Evolutionary conservation across 1,140 invertebrate species (phyloP), one percentile per base, ranked within the genome.

Genomic region (Drosophila triauraria): DNA sequence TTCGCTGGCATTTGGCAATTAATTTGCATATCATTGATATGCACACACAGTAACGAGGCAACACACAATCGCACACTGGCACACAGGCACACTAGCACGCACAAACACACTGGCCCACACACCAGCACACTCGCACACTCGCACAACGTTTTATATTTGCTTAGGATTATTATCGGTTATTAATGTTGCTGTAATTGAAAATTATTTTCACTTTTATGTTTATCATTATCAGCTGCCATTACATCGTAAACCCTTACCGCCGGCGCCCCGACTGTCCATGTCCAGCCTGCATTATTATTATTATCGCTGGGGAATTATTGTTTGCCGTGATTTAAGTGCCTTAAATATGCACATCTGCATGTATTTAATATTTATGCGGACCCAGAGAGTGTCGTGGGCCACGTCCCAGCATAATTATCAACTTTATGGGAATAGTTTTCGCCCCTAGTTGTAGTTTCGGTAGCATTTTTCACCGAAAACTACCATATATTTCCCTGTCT

Each of bases 161-260:
- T 90, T 90, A 90, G 85, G 85, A 90, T 90, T 90, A 90, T 90
- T 90, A 90, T 90, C 85, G 85, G 85, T 90, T 90, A 90, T 90
- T 90, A 90, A 90, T 90, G 85, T 85, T 80, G 81, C 86, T 91
- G 82, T 90, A 90, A 90, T 90, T 90, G 85, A 90, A 90, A 90
- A 90, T 90, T 90, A 90, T 90, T 90, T 90, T 90, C 85, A 90
- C 85, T 90, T 90, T 90, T 90, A 81, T 91, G 85, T 72, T 88
- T 88, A 91, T 87, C 81, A 83, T 81, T 88, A 90, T 85, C 86
- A 82, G 67, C 56, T 71, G 54, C 78, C 72, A 80, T 78, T 84
- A 80, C 78, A 74, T 25, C 35, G 47, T 50, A 40, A 56, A 13
- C 53, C 53, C 17, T 9, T 12, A 5, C 53, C 4, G 9, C 38